Percentiles rank a stretch among this genome's conserved stretches.
phyloP scores from a whole-genome alignment of 1,140 invertebrate genomes.

The Drosophila nigromelanica region DNA sequence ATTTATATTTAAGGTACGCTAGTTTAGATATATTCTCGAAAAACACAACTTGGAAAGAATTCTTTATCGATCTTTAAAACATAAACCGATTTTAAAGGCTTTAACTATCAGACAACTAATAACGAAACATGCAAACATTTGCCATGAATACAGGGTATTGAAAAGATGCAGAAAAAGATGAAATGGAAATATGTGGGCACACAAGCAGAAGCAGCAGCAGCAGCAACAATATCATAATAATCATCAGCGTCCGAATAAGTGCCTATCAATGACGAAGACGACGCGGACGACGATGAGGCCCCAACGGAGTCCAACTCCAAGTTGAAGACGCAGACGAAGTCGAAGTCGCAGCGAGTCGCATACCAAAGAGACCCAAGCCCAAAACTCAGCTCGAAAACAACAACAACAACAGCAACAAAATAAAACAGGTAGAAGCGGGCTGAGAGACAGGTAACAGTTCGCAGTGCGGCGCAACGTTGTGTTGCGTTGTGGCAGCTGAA shows the following conservation, averaged over 20 bases:
- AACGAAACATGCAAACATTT: background rate
- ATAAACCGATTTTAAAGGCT: too few relatives aligned
- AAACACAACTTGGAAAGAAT: too few relatives aligned
- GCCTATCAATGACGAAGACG: slow-evolving; percentile 72
- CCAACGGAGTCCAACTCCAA: slow-evolving; percentile 42
- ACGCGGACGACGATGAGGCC: slow-evolving; percentile 18
- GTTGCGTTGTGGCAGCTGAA: slow-evolving; percentile 56
- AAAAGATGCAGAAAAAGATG: slow-evolving; percentile 11
- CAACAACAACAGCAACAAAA: slow-evolving; percentile 16
- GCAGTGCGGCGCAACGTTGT: slow-evolving; percentile 21
- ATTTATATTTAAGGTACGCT: too few relatives aligned
- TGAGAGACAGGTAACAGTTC: slow-evolving; percentile 45
- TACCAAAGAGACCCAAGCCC: slow-evolving; percentile 63
- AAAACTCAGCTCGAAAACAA: slow-evolving; percentile 56
- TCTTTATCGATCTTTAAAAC: too few relatives aligned
- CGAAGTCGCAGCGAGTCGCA: slow-evolving; percentile 30
- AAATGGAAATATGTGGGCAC: slow-evolving; percentile 28
- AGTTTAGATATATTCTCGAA: too few relatives aligned
- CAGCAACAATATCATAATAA: slow-evolving; percentile 81
- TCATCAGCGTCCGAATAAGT: slow-evolving; percentile 75
- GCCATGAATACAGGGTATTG: background rate
- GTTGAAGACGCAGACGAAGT: slow-evolving; percentile 32
- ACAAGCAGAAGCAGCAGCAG: slow-evolving; percentile 33
- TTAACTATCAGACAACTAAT: too few relatives aligned
- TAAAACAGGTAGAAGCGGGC: slow-evolving; percentile 61